Base-by-base conservation (phyloP, 2,888 invertebrate species). In the Fissipunctia ypsillon region DNA sequence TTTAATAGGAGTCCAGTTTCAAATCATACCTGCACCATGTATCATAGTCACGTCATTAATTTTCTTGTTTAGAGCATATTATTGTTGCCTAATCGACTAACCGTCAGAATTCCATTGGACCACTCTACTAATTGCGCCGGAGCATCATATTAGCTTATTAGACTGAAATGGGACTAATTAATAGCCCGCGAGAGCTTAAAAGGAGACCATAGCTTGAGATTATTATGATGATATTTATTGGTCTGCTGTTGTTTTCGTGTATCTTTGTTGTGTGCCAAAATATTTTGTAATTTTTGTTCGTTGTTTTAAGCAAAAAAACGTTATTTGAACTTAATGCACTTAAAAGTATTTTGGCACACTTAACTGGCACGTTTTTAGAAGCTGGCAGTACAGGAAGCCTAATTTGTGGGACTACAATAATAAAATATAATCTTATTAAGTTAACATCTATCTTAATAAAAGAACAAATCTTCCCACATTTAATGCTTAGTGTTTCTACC, bases 1-100 rank as follows among this genome's bases (percentile, higher is more conserved):
- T 65, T 31, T 16, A 3, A 0, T 1, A 57, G 25, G 28, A 54
- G 14, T 57, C 28, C 6, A 25, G 14, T 59, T 81, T 77, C 3
- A 19, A 66, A 72, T 14, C 1, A 3, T 16, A 31, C 22, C 65
- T 35, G 60, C 50, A 61, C 25, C 73, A 61, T 59, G 28, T 69
- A 69, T 77, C 66, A 56, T 38, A 69, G 50, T 54, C 50, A 61
- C 67, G 60, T 43, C 69, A 69, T 72, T 67, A 48, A 78, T 80
- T 73, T 74, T 65, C 76, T 71, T 78, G 70, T 69, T 82, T 74
- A 76, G 70, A 69, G 35, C 43, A 73, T 76, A 59, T 66, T 69
- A 61, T 64, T 65, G 60, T 59, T 70, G 54, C 57, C 19, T 77
- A 79, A 77, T 81, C 48, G 66, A 81, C 65, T 78, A 75, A 74